Evolutionary conservation across 2,888 invertebrate species (phyloP).

Genomic region (Leptopilina syphax): DNA sequence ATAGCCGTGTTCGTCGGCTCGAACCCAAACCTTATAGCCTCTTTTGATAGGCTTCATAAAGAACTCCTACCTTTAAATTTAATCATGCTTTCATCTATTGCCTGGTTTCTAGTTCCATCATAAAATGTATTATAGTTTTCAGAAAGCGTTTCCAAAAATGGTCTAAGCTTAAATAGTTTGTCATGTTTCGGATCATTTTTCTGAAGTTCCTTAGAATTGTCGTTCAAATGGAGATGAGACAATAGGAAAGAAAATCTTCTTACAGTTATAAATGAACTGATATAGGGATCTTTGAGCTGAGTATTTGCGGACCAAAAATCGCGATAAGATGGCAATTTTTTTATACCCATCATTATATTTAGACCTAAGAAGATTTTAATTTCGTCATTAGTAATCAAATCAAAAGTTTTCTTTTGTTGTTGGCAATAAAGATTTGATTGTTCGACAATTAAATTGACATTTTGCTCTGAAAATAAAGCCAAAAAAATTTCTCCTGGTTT

Average conservation of each 20-base stretch:
- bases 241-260: slow-evolving; percentile 21
- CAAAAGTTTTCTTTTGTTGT: neutral
- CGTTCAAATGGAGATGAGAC: slow-evolving; percentile 9
- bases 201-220: slow-evolving; percentile 16
- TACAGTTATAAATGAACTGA: slow-evolving; percentile 38
- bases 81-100: slow-evolving; percentile 62
- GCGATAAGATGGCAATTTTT: slow-evolving; percentile 43
- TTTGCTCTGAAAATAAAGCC: too few species aligned
- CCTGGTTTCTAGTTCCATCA: slow-evolving; percentile 48
- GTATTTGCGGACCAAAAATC: slow-evolving; percentile 52
- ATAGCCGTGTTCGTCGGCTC: slow-evolving; percentile 59
- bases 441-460: slow-evolving; percentile 1
- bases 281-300: slow-evolving; percentile 48
- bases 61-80: slow-evolving; percentile 59
- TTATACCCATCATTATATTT: slow-evolving; percentile 12
- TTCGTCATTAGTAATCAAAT: neutral
- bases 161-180: slow-evolving; percentile 35
- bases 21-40: slow-evolving; percentile 62
- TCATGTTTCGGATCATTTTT: slow-evolving; percentile 18
- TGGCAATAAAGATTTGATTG: slow-evolving; percentile 8
- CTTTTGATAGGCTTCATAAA: slow-evolving; percentile 58
- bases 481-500: too few species aligned
- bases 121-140: slow-evolving; percentile 51
- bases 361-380: neutral
- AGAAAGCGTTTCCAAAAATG: slow-evolving; percentile 48